Percentiles rank a stretch among this genome's conserved stretches.
Evolutionary conservation across 2,113 vertebrate genomes (phyloP).

Genomic region (Sturnira hondurensis): DNA sequence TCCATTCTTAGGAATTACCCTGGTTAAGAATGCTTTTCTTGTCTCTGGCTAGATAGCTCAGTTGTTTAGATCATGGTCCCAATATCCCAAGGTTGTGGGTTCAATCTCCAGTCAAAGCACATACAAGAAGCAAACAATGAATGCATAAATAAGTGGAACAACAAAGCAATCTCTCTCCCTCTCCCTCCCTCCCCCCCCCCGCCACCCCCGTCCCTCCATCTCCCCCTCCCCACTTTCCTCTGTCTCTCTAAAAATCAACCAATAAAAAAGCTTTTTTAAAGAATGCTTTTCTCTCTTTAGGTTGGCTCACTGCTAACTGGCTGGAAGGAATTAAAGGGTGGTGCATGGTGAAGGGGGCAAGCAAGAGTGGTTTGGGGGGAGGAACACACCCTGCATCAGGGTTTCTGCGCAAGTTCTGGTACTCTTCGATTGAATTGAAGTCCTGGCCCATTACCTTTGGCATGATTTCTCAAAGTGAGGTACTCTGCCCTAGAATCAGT

Average conservation of each 20-base stretch:
- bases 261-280: not conserved
- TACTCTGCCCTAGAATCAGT: not conserved
- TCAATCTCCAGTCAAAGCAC: too few relatives aligned
- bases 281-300: conserved; percentile 35
- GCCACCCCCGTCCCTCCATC: too few relatives aligned
- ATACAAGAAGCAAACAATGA: too few relatives aligned
- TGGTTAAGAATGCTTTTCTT: conserved; percentile 23
- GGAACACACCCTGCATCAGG: not conserved
- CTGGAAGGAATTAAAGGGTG: conserved; percentile 21
- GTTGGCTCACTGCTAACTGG: not conserved
- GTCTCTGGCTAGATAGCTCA: too few relatives aligned
- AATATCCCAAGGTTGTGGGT: too few relatives aligned
- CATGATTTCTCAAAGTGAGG: conserved; percentile 38
- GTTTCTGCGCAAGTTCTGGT: not conserved
- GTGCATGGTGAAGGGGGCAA: not conserved
- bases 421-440: not conserved
- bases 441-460: not conserved
- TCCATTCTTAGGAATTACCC: not conserved
- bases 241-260: not conserved
- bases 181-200: too few relatives aligned
- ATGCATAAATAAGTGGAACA: too few relatives aligned
- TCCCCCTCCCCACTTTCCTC: too few relatives aligned
- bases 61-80: too few relatives aligned
- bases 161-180: too few relatives aligned
- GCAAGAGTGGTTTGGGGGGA: not conserved